These are phyloP conservation scores for Orthonychiurus folsomi DNA, from an alignment of 2,888 invertebrate species.

Conservation along the genomic window DNA sequence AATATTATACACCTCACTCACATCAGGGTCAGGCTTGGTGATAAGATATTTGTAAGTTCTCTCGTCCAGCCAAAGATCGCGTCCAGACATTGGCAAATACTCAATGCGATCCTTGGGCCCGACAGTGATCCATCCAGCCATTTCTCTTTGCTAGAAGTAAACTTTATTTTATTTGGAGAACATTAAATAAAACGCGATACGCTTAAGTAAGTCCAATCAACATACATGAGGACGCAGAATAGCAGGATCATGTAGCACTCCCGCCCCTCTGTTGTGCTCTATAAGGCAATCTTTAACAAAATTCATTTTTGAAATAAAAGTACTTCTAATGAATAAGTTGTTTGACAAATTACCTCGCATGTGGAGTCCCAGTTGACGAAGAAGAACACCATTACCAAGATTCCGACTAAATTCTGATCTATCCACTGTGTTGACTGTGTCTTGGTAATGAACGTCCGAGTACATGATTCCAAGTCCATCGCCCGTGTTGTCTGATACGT, in stretches of 20 bases:
- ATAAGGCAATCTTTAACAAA: no score
- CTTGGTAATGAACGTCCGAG: slow-evolving; percentile 82
- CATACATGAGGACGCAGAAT: slow-evolving; percentile 68
- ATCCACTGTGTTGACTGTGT: slow-evolving; percentile 68
- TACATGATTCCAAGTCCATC: slow-evolving; percentile 90
- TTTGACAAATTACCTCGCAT: slow-evolving; percentile 48
- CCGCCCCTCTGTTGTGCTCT: slow-evolving; percentile 74
- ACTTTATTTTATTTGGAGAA: no score
- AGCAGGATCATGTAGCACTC: slow-evolving; percentile 85
- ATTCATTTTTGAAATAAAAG: no score
- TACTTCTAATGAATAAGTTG: slow-evolving; percentile 13
- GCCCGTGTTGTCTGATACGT: slow-evolving; percentile 73
- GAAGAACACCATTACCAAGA: slow-evolving; percentile 76
- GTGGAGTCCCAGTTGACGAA: slow-evolving; percentile 76
- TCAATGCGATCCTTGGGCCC: slow-evolving; percentile 64
- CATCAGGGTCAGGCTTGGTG: slow-evolving; percentile 56
- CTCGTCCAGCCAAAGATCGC: slow-evolving; percentile 56
- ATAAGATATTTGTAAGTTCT: slow-evolving; percentile 72
- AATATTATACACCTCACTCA: slow-evolving; percentile 47
- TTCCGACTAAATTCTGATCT: slow-evolving; percentile 78
- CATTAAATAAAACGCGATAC: no score
- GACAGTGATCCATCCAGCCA: slow-evolving; percentile 82
- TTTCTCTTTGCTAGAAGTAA: slow-evolving; percentile 81
- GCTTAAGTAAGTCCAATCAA: no score
- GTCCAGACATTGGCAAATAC: slow-evolving; percentile 56